Evolutionary conservation across 2,888 invertebrate species (phyloP), one percentile per base, ranked within the genome.

Genomic region (Leptinotarsa haldemani): DNA sequence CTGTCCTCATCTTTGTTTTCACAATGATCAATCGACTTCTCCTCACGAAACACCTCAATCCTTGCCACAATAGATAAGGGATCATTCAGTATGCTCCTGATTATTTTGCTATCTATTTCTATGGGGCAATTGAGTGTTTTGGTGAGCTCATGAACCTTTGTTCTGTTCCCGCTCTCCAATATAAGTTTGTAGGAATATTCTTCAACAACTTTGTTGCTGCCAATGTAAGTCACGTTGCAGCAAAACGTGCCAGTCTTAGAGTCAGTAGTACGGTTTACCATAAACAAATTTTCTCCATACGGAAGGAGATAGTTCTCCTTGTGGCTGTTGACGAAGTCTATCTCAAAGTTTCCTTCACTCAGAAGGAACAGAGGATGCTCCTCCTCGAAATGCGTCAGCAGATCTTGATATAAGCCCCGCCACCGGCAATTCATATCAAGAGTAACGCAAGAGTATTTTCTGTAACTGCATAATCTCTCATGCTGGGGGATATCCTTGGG

Each of bases 261-360:
- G 73, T 83, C 78, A 61, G 80, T 82, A 70, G 78, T 80, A 22
- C 82, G 76, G 69, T 80, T 82, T 3, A 84, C 79, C n/a, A 84
- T 66, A 78, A 82, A 86, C 13, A 84, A 72, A 30, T 82, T 80
- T 20, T 84, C 83, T 16, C 78, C 76, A 75, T 80, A 80, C 2
- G 79, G 77, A 50, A 85, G 71, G 15, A 86, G 68, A 78, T 82
- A 84, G 76, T 83, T 82, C 70, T 83, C 83, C 30, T 81, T 82
- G 68, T 85, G 83, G 22, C 77, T 81, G 69, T 83, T 82, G 12
- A 85, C 63, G 61, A 86, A 82, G 80, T 86, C 83, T 13, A 86
- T 63, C 78, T 86, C 86, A 74, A 86, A 84, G 50, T 77, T 77
- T 1, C 78, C 74, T 56, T 83, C 79, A 52, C 78, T 80, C 64